These are phyloP conservation scores for Lerista edwardsae DNA, from an alignment of 2,797 vertebrate genomes.

Conservation along the genomic window DNA sequence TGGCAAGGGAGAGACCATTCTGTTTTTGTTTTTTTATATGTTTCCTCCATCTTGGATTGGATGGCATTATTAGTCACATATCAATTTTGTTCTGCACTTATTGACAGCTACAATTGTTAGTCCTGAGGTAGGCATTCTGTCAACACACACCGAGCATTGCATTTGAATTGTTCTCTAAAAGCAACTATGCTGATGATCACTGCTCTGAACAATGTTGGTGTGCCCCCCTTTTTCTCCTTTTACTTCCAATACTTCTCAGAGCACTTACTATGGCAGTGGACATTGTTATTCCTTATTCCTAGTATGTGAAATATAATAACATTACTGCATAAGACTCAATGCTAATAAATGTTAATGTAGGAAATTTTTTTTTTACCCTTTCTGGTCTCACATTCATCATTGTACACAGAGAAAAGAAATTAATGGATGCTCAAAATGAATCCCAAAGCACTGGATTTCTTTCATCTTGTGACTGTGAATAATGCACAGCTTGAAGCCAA, in stretches of 20 bases:
- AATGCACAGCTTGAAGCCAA: conserved; percentile 9
- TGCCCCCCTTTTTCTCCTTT: not conserved
- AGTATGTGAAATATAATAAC: not conserved
- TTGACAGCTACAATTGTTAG: not conserved
- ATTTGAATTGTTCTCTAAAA: not conserved
- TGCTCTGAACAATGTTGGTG: too few relatives aligned
- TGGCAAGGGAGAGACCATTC: too few relatives aligned
- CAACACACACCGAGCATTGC: not conserved
- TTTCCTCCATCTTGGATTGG: not conserved
- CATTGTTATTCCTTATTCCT: not conserved
- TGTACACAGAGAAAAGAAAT: conserved; percentile 14
- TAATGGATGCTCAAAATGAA: too few relatives aligned
- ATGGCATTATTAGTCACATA: not conserved
- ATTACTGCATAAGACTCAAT: not conserved
- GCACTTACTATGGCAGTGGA: not conserved
- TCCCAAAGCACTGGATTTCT: not conserved
- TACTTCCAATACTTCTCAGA: not conserved
- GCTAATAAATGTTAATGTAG: conserved; percentile 15
- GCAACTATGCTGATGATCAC: not conserved
- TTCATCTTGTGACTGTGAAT: conserved; percentile 11
- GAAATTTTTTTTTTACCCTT: not conserved
- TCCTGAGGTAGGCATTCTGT: not conserved
- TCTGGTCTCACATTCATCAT: not conserved
- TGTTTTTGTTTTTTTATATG: not conserved
- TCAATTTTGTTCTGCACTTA: not conserved